These are phyloP conservation scores for Anguilla japonica DNA, from an alignment of 2,113 vertebrate genomes.

Conservation along the genomic window DNA sequence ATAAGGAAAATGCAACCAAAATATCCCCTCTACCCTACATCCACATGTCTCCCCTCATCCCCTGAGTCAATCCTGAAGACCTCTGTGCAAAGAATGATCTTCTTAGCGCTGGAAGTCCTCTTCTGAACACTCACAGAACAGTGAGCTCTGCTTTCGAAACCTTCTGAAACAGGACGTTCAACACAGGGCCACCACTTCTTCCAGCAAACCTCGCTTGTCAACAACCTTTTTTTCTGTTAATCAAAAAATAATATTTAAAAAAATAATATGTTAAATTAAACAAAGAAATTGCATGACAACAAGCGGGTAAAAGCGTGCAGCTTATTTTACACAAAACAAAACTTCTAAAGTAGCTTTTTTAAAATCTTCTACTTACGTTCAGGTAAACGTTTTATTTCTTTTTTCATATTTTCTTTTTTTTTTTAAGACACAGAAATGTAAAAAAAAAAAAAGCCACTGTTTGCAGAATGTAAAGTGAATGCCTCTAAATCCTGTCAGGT, in stretches of 20 bases:
- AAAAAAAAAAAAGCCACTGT: slow-evolving; percentile 22
- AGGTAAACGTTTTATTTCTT: slow-evolving; percentile 4
- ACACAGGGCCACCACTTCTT: neutral
- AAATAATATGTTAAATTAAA: slow-evolving; percentile 44
- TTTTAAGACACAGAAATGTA: slow-evolving; percentile 52
- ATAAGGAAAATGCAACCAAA: neutral
- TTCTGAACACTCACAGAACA: neutral
- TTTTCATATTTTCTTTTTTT: slow-evolving; percentile 27
- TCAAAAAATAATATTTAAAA: slow-evolving; percentile 51
- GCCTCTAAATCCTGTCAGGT: slow-evolving; percentile 10
- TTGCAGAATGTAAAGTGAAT: slow-evolving; percentile 38
- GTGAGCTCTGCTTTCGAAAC: neutral
- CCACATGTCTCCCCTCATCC: neutral
- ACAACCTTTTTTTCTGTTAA: slow-evolving; percentile 33
- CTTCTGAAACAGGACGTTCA: neutral
- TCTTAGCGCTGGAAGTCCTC: neutral
- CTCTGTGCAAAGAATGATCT: neutral
- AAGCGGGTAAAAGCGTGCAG: slow-evolving; percentile 51
- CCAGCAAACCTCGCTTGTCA: slow-evolving; percentile 17
- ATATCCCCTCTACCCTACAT: neutral
- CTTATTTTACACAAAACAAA: slow-evolving; percentile 30
- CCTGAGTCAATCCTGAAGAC: slow-evolving; percentile 10
- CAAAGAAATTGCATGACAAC: slow-evolving; percentile 34
- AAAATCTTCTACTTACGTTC: neutral
- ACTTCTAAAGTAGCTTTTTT: slow-evolving; percentile 43